Base-by-base conservation (phyloP, 2,113 vertebrate species). In the cat (Felis catus) region DNA sequence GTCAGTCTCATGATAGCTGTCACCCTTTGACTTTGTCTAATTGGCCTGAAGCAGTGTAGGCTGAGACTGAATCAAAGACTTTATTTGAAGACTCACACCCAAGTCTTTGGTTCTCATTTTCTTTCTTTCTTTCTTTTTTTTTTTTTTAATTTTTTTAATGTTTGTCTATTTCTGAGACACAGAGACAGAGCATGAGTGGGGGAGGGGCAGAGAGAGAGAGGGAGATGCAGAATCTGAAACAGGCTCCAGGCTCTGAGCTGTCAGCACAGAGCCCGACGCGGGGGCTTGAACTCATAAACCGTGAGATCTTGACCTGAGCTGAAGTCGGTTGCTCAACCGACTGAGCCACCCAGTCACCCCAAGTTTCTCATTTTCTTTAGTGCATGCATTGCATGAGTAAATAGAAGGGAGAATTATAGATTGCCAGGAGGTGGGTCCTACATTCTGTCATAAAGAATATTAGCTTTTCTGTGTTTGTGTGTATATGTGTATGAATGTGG, bases 1-100 rank as follows among this genome's bases (percentile, higher is more conserved):
- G 61, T 33, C 68, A 83, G 53, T 33, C 68, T 91, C 18, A 0
- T n/a, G 74, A 13, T 48, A 48, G 36, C 15, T 85, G 70, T 91
- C 39, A 87, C 51, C 73, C 25, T 15, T 68, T 84, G 81, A 21
- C 80, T 65, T 41, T 80, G 79, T 58, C 48, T 36, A 8, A 3
- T 61, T 79, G 31, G 73, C 90, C 86, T 48, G 36, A 33, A 87
- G 90, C 74, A 3, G 2, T 83, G 36, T 92, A 92, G 61, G 79
- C 82, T 79, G 68, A 95, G 95, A 91, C 84, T 94, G 95, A 92
- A 91, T 51, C 70, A 82, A 41, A 97, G 68, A 71, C 79, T 65
- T 91, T 74, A 31, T 71, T 85, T 96, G 55, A 88, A 89, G 80
- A 79, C 65, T 61, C 16, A 21, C 23, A 39, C 55, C 19, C 76